Evolutionary conservation across 2,888 invertebrate genomes (phyloP), one percentile per base, ranked within the genome.

Genomic region (Drosophila bunnanda): DNA sequence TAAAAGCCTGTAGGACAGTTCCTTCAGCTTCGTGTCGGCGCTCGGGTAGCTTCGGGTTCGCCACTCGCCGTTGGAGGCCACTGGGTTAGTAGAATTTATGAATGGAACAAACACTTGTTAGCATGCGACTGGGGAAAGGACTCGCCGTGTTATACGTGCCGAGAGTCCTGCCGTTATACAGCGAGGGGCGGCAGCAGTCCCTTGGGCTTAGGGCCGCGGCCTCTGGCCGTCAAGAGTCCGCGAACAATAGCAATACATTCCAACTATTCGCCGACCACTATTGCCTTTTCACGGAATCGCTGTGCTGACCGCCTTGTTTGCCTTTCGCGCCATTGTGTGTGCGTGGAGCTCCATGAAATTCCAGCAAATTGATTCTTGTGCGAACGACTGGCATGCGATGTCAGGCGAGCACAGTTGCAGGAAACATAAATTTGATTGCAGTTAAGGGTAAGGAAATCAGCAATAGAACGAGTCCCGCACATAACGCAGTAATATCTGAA

Each of bases 31-130:
- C 34, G 34, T 20, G 20, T 3, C 28, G 6, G 10, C 2, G 8
- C 10, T 60, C 70, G 70, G 48, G 13, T 55, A 48, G 8, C n/a
- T 3, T 48, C 56, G 55, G 3, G 6, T 15, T 32, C n/a, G 36
- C 12, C 30, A 41, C 17, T 46, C 10, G 25, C 20, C n/a, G 39
- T 57, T 62, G 54, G 69, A 60, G 74, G 80, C 60, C 73, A 82
- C 58, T 80, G 68, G 71, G 69, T 62, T 72, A 76, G 70, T 74
- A 54, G 76, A 48, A 81, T 89, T 89, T 88, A 89, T 90, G 88
- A 89, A 89, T 88, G 87, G 75, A 76, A 80, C 75, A 88, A 79
- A 90, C 90, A 90, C 90, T 90, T 90, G 90, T 90, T 90, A 77
- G 85, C 82, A 67, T 82, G 75, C 67, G 46, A 52, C 53, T 67